Evolutionary conservation across 1,140 invertebrate species (phyloP), one percentile per base, ranked within the genome.

Genomic region (Coenobita brevimanus): DNA sequence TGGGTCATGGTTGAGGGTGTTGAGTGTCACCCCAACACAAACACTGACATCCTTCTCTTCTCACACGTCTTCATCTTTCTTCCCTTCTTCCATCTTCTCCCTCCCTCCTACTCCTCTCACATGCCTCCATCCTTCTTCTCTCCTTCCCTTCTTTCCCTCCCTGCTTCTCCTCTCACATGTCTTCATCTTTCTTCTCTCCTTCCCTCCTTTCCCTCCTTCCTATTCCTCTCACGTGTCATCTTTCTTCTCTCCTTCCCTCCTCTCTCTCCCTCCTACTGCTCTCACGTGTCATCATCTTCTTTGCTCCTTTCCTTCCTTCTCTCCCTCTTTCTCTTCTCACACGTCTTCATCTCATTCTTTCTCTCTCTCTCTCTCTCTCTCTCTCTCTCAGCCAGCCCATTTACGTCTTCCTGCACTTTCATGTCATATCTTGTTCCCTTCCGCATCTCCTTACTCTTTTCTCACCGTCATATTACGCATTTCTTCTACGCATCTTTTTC

Each of bases 21-120:
- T 67, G 21, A 82, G 64, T 69, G 62, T 46, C 64, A 24, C 38
- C 24, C 54, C 67, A 82, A 69, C 41, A 82, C 80, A 69, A 69
- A 82, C 64, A 82, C 43, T 46, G 67, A 76, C 41, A 43, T 76
- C 73, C 41, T 43, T 46, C 46, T 46, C 73, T 46, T 38, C 38
- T 38, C 41, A 24, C 21, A 17, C 33, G 2, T 15, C 71, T 43
- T 38, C n/a, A 30, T 76, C 73, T 46, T 24, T 46, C 73, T 76
- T 24, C 41, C 27, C 41, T 38, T 76, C 73, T 46, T 43, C 33
- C 69, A 6, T 24, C 6, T 21, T 50, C 13, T 50, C 71, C 21
- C 41, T 33, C 41, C 2, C 54, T n/a, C 78, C n/a, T 36, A 62
- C 57, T 64, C 57, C 33, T 57, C 33, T 24, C n/a, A 38, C 24